Conservation (phyloP, 2,797 vertebrate species). For the Margarornis squamiger region DNA sequence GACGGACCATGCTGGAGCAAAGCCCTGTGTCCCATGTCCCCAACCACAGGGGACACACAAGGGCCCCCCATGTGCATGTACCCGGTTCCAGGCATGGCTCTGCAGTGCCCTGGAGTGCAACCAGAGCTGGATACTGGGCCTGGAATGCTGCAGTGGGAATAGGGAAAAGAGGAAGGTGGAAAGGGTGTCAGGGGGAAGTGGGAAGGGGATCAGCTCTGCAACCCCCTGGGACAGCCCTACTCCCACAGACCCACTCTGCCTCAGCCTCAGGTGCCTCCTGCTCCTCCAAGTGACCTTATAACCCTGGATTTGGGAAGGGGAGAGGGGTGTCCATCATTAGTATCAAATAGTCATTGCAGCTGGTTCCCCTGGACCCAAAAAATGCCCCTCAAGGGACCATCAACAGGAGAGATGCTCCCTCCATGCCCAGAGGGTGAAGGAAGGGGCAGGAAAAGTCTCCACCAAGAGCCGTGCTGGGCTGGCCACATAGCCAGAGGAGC, state of each 20-base stretch:
- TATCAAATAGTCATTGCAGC: neutral
- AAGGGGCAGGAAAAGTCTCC: neutral
- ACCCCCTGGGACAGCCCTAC: no score
- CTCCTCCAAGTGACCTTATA: neutral
- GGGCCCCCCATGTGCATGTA: fast-evolving
- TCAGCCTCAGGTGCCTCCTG: fast-evolving
- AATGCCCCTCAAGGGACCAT: fast-evolving
- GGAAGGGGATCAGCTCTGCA: neutral
- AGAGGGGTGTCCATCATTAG: fast-evolving
- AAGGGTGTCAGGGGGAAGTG: neutral
- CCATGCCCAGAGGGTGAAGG: fast-evolving
- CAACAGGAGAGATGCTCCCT: fast-evolving
- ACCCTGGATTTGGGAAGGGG: neutral
- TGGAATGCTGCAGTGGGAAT: neutral
- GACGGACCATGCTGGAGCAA: fast-evolving
- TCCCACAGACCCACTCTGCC: neutral
- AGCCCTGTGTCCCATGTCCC: neutral
- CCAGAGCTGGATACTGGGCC: neutral
- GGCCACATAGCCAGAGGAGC: fast-evolving
- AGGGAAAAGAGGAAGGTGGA: neutral
- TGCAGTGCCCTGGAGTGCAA: neutral
- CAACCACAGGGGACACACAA: fast-evolving
- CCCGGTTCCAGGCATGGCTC: fast-evolving
- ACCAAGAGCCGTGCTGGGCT: neutral
- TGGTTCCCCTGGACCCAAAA: fast-evolving